Evolutionary conservation across 2,888 invertebrate genomes (phyloP).

Genomic region (Agelastica alni): DNA sequence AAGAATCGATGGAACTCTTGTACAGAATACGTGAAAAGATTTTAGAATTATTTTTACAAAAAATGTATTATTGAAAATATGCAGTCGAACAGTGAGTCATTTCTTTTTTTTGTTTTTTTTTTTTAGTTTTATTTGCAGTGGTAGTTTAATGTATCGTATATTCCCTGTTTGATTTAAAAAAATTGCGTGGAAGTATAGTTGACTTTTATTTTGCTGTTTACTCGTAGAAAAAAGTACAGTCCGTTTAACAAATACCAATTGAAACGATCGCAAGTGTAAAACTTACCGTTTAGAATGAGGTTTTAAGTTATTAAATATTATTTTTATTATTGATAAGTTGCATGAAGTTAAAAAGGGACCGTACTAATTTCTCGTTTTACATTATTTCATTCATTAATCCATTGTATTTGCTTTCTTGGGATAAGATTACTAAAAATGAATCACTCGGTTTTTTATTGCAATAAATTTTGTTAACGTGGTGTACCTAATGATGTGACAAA

Average conservation of each 20-base stretch:
- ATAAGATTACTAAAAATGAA: not conserved
- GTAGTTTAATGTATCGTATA: slow-evolving; percentile 30
- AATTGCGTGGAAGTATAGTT: slow-evolving; percentile 2
- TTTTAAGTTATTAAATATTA: not conserved
- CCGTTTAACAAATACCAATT: too few relatives aligned
- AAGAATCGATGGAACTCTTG: slow-evolving; percentile 3
- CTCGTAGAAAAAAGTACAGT: not conserved
- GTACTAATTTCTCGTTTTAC: slow-evolving; percentile 6
- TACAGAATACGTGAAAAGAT: slow-evolving; percentile 40
- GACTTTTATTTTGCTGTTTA: not conserved
- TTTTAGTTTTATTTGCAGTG: slow-evolving; percentile 38
- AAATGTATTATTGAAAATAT: too few relatives aligned
- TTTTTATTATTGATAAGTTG: not conserved
- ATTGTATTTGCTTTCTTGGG: slow-evolving; percentile 10
- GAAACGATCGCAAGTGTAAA: too few relatives aligned
- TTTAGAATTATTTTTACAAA: too few relatives aligned
- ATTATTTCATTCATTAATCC: slow-evolving; percentile 6
- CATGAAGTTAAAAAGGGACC: not conserved
- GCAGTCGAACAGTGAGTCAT: slow-evolving; percentile 50
- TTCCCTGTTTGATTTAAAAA: slow-evolving; percentile 26
- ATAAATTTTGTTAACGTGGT: too few relatives aligned
- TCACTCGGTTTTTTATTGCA: not conserved
- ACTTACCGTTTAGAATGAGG: too few relatives aligned
- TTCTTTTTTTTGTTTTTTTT: too few relatives aligned
- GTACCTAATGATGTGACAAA: too few relatives aligned